A percentile compares a stretch with the other conserved stretches of the same genome.
Conservation (phyloP, 2,797 vertebrate genomes). For the Pitangus sulphuratus region DNA sequence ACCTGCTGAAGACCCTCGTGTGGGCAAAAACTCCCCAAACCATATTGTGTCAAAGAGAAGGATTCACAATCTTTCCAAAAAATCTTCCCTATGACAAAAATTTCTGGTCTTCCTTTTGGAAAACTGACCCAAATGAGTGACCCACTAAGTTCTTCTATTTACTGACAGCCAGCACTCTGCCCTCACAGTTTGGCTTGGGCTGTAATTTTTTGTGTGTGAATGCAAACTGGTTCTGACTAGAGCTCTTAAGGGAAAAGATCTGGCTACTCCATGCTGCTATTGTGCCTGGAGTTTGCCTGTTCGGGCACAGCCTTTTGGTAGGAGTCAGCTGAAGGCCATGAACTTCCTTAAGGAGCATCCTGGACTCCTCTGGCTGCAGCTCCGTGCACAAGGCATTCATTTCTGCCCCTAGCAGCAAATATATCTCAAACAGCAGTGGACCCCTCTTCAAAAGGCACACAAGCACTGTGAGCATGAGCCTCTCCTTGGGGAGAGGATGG, state of each 20-base stretch:
- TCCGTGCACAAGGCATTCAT: accelerated
- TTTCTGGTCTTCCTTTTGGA: background rate
- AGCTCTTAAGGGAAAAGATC: background rate
- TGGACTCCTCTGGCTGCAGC: background rate
- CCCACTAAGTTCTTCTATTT: background rate
- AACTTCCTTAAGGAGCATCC: background rate
- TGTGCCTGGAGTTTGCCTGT: background rate
- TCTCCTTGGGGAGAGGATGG: background rate
- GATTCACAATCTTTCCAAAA: background rate
- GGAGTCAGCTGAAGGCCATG: background rate
- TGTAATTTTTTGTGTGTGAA: background rate
- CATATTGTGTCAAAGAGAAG: background rate
- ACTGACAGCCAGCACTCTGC: background rate
- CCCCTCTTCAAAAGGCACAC: background rate
- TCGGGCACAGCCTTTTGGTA: background rate
- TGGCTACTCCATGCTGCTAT: accelerated
- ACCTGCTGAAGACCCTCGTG: accelerated
- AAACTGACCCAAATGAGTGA: background rate
- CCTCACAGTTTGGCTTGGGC: background rate
- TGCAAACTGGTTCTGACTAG: background rate
- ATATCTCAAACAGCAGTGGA: background rate
- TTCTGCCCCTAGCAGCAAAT: background rate
- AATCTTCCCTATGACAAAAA: background rate
- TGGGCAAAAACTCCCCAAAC: background rate
- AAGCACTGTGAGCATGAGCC: background rate